Percentiles rank a stretch among this genome's conserved stretches.
Evolutionary conservation across 1,140 invertebrate species (phyloP).

Genomic region (Conopomorpha cramerella): DNA sequence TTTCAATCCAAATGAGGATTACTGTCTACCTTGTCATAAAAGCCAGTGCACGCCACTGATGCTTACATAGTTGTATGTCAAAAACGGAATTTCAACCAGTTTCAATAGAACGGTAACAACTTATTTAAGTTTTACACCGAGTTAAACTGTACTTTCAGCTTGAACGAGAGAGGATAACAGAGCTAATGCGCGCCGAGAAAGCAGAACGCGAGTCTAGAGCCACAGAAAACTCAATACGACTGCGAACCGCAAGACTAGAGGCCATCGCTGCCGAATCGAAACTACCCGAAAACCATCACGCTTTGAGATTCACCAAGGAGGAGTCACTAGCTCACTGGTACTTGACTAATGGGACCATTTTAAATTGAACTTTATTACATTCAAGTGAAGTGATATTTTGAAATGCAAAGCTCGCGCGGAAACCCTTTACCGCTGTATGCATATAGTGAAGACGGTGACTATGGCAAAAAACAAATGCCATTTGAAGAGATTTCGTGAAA

Average conservation of each 20-base stretch:
- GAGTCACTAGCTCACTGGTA: conserved; percentile 20
- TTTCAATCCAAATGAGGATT: too few relatives aligned
- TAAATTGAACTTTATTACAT: background rate
- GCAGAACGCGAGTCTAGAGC: conserved; percentile 11
- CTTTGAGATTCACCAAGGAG: conserved; percentile 15
- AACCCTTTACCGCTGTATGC: too few relatives aligned
- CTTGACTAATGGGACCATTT: background rate
- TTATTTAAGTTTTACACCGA: too few relatives aligned
- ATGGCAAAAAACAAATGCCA: too few relatives aligned
- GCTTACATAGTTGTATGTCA: too few relatives aligned
- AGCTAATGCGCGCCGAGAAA: conserved; percentile 16
- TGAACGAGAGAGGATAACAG: conserved; percentile 30
- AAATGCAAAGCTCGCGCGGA: too few relatives aligned
- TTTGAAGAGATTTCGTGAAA: too few relatives aligned
- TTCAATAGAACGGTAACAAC: too few relatives aligned
- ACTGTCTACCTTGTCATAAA: too few relatives aligned
- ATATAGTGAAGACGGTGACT: too few relatives aligned
- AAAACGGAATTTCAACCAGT: too few relatives aligned
- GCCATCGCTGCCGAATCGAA: conserved; percentile 18
- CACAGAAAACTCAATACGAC: conserved; percentile 18
- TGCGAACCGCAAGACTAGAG: conserved; percentile 27
- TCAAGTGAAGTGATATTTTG: background rate
- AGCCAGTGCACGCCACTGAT: too few relatives aligned
- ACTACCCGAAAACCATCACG: conserved; percentile 19
- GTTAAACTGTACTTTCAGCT: conserved; percentile 18